Evolutionary conservation across 2,113 vertebrate genomes (phyloP), one percentile per base, ranked within the genome.

Genomic region (Gobius niger): DNA sequence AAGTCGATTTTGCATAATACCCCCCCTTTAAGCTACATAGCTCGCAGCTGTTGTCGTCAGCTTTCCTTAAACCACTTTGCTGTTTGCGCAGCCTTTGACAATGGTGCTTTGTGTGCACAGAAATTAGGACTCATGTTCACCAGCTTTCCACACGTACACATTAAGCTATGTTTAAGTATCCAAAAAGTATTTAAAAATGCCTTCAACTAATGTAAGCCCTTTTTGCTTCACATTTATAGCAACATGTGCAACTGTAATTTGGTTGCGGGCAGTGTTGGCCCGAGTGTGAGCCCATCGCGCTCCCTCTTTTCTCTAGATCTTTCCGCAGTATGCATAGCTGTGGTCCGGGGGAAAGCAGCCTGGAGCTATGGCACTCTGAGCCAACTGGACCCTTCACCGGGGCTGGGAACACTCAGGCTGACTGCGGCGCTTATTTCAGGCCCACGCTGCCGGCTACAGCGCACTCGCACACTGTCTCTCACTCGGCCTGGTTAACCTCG

Each of bases 371-470:
- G 13, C 41, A 40, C 24, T 40, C 49, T 16, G 53, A 40, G 46
- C 70, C 64, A 49, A 41, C 47, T 68, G 74, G 70, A 70, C 63
- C 64, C 59, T 49, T 68, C 54, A 34, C 47, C 53, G 15, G 44
- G 47, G 16, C 49, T 66, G 73, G 67, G 73, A 72, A 82, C 44
- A 51, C 59, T 63, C 34, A 42, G 65, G 3, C 65, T 60, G 63
- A 73, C 69, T 70, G 42, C 50, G 57, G 64, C 12, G 44, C 54
- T 72, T 80, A 71, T 76, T 83, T 72, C 52, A 69, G 77, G 65
- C 68, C 65, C 14, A 47, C 34, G 67, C 74, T 68, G 14, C 34
- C 53, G 74, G 81, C 70, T 68, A 44, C 24, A 68, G 7, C 24
- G 63, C 49, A 62, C 52, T 68, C 70, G 63, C 59, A 52, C 63